Conservation (phyloP, 2,888 invertebrate species). For the Sarcophaga rosellei region DNA sequence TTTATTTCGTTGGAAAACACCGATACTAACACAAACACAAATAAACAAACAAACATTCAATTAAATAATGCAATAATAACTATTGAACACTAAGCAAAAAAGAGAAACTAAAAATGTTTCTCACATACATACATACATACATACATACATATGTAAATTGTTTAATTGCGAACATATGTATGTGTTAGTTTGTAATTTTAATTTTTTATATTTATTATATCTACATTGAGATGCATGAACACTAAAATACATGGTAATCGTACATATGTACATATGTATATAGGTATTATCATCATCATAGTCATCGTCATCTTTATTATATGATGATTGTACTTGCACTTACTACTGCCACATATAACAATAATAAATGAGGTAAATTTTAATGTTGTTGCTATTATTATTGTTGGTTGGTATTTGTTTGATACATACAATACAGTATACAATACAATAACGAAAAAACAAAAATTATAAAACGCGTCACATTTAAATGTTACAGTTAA, state of each 20-base stretch:
- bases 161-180: slow-evolving; percentile 7
- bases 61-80: too few species aligned
- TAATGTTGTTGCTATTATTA: slow-evolving; percentile 26
- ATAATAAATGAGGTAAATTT: slow-evolving; percentile 26
- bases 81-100: too few species aligned
- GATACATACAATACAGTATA: slow-evolving; percentile 3
- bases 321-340: too few species aligned
- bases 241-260: not conserved
- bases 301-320: too few species aligned
- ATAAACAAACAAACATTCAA: too few species aligned
- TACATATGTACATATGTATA: slow-evolving; percentile 16
- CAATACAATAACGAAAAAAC: not conserved
- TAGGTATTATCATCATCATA: not conserved
- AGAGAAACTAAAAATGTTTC: too few species aligned
- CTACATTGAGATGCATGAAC: too few species aligned
- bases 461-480: slow-evolving; percentile 53
- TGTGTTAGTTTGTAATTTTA: too few species aligned
- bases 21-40: too few species aligned
- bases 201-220: too few species aligned
- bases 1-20: too few species aligned
- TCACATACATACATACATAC: slow-evolving; percentile 17
- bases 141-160: slow-evolving; percentile 17
- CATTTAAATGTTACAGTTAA: slow-evolving; percentile 64
- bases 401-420: slow-evolving; percentile 36
- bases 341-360: not conserved